These are phyloP conservation scores for Cnemophilus loriae DNA, from an alignment of 2,113 vertebrate genomes.

Conservation along the genomic window DNA sequence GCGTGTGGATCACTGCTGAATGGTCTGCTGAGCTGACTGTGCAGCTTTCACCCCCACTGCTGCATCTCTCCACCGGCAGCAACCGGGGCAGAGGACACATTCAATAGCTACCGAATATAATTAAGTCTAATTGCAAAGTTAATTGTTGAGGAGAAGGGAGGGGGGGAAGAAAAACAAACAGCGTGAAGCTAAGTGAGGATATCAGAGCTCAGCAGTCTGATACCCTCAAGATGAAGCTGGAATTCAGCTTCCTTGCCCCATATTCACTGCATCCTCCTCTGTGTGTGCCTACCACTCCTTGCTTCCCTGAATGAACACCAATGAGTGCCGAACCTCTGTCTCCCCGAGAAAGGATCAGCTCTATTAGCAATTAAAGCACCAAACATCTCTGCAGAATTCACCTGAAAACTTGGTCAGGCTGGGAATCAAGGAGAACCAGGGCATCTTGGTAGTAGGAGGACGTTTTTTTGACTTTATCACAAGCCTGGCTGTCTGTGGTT, in stretches of 20 bases:
- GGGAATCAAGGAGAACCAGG: not conserved
- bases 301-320: not conserved
- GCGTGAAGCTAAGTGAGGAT: conserved; percentile 34
- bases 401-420: not conserved
- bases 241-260: not conserved
- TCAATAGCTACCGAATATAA: conserved; percentile 41
- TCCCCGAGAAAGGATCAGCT: not conserved
- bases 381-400: not conserved
- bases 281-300: not conserved
- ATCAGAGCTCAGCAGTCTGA: conserved; percentile 1
- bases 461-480: not conserved
- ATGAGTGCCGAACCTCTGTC: not conserved
- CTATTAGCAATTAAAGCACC: not conserved
- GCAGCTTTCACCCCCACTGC: conserved; percentile 11
- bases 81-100: conserved; percentile 34
- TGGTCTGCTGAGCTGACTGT: not conserved
- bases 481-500: not conserved
- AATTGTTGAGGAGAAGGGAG: conserved; percentile 30
- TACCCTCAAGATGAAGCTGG: not conserved
- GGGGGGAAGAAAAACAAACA: conserved; percentile 37
- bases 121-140: conserved; percentile 67
- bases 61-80: not conserved
- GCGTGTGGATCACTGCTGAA: not conserved
- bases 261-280: not conserved
- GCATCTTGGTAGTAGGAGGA: not conserved